Evolutionary conservation across 2,797 vertebrate species (phyloP), one percentile per base, ranked within the genome.

Genomic region (Phrynocephalus vlangalii): DNA sequence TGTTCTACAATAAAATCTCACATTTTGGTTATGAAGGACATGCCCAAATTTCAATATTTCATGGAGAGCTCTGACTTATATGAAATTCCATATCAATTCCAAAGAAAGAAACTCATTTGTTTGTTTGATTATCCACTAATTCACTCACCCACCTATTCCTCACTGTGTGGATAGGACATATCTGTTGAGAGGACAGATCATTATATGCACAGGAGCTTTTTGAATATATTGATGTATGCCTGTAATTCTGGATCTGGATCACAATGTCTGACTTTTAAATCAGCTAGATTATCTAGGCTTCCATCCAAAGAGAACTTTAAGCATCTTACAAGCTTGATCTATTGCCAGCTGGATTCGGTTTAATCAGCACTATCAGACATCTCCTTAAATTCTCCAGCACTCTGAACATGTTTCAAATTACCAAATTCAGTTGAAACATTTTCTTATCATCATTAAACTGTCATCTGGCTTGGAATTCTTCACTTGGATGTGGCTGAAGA

Each of bases 351-450:
- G 26, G 66, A 71, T 83, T 71, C 15, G 13, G 67, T 71, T 60
- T 83, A 52, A 75, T 38, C n/a, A 52, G 9, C 68, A 52, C 30
- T 63, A 73, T 73, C 70, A 60, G 48, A 73, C n/a, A 72, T 38
- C 1, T 75, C 68, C 48, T 50, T 83, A 56, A 38, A 24, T 18
- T 75, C 26, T 50, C 73, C 50, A 75, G 16, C 30, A 60, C 13
- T 16, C n/a, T 33, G n/a, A 72, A 83, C n/a, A 33, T 30, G 82
- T 63, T 84, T 75, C 71, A 84, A 63, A 63, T 75, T 73, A 33
- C 30, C 7, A 18, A 75, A 30, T 38, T 84, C 52, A 75, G 83
- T 84, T 75, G 38, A 84, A 73, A n/a, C 33, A 6, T 75, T 75
- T 75, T 63, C 13, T 73, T n/a, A 24, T 63, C 3, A 84, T 63